Evolutionary conservation across 2,888 invertebrate species (phyloP).

Genomic region (Nesidiocoris tenuis): DNA sequence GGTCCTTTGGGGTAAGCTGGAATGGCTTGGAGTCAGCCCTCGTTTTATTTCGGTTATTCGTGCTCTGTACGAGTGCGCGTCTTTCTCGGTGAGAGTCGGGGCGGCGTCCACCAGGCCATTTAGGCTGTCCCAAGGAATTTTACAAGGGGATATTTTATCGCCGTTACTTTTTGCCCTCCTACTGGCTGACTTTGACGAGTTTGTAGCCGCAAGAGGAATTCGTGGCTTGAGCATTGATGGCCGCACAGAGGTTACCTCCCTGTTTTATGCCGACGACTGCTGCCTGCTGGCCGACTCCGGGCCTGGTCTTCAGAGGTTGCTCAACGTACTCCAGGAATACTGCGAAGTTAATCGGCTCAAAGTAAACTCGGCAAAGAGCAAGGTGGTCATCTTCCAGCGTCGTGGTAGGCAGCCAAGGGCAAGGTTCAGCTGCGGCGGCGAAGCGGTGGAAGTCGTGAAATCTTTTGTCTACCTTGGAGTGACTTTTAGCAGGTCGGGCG

Average conservation of each 20-base stretch:
- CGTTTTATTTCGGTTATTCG: slow-evolving; percentile 15
- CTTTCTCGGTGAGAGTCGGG: slow-evolving; percentile 10
- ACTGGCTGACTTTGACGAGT: slow-evolving; percentile 28
- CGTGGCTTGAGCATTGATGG: slow-evolving; percentile 20
- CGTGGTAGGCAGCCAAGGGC: too few relatives aligned
- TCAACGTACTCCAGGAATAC: slow-evolving; percentile 22
- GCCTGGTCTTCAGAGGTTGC: background rate
- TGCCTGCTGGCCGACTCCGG: slow-evolving; percentile 3
- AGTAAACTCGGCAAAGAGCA: slow-evolving; percentile 16
- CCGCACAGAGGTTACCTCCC: background rate
- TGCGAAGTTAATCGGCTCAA: slow-evolving; percentile 12
- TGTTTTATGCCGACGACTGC: slow-evolving; percentile 14
- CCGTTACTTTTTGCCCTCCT: slow-evolving; percentile 27
- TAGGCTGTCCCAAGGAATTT: slow-evolving; percentile 12
- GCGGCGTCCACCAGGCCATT: background rate
- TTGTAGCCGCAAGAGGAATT: slow-evolving; percentile 1
- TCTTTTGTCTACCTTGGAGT: slow-evolving; percentile 10
- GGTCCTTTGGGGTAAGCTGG: slow-evolving; percentile 1
- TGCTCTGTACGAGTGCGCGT: slow-evolving; percentile 8
- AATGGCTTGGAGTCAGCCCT: slow-evolving; percentile 13
- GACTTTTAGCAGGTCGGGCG: slow-evolving; percentile 8
- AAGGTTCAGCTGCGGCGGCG: slow-evolving; percentile 3
- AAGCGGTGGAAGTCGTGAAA: slow-evolving; percentile 4
- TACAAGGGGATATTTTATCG: slow-evolving; percentile 34
- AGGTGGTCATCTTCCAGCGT: slow-evolving; percentile 7